Base-by-base conservation (phyloP, 2,888 invertebrate species). In the Geophilus truncorum region DNA sequence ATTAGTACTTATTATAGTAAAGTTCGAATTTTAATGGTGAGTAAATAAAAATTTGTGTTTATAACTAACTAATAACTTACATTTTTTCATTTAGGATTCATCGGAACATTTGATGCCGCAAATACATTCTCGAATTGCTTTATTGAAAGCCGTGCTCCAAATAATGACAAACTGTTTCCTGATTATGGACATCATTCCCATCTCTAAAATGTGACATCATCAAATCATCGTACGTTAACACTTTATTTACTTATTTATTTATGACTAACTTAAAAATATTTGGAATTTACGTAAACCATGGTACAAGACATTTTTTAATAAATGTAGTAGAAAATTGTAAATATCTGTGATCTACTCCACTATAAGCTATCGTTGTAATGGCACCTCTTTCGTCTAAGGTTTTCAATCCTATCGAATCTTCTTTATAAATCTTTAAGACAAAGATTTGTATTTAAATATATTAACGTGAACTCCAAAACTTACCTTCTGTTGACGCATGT, bases 141-240 rank as follows among this genome's bases (percentile, higher is more conserved):
- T 70, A 25, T 28, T 70, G 25, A 70, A 70, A 70, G 70, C 70
- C 1, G 28, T 70, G 9, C 70, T 70, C 3, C 70, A 70, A 70
- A 70, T 70, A 70, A 70, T 70, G 70, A 25, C 70, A 70, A 70
- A 70, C n/a, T 70, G 70, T 25, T 70, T 70, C 12, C 28, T 25
- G 4, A 70, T 70, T 70, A 70, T 70, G 70, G 28, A 70, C n/a
- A 70, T 70, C 28, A 25, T 23, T 70, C 70, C 70, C 25, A n/a
- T 70, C n/a, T 25, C 25, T 15, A 70, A 70, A 70, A 70, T 70
- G 70, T 70, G 28, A 70, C 5, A 18, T 21, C 18, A n/a, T 21
- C n/a, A n/a, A 51, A 1, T 18, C 21, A 7, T 4, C 7, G 1
- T 18, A 51, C 9, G 51, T 51, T 51, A 51, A 51, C 7, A 40